Evolutionary conservation across 2,888 invertebrate genomes (phyloP), one percentile per base, ranked within the genome.

Genomic region (Protophormia terraenovae): DNA sequence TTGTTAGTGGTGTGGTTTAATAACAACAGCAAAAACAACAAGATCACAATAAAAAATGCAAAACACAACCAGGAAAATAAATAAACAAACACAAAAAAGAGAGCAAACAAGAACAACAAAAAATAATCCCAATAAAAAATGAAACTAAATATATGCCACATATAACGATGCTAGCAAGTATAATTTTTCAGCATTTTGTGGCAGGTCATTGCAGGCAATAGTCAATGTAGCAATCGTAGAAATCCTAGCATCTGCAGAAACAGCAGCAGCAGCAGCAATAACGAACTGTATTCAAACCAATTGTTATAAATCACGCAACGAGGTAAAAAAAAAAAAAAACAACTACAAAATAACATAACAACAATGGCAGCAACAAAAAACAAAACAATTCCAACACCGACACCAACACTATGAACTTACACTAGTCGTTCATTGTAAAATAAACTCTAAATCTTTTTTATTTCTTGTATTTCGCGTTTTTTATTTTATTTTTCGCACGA

Each of bases 291-390:
- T 77, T 69, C 62, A 77, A 81, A 85, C 14, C 84, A 86, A 87
- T 84, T 87, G 86, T 78, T 84, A 83, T 87, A 87, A 87, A 87
- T 87, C 87, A 87, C 86, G 75, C 64, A 84, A 72, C 77, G 75
- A 64, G 50, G 50, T 67, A 79, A 83, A 66, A 76, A 73, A 66
- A n/a, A n/a, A n/a, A n/a, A n/a, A n/a, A n/a, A n/a, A n/a, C n/a
- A n/a, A 8, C 50, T 41, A 53, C n/a, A 24, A 50, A 78, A 24
- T 22, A 24, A 69, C 53, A 35, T 53, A 58, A 22, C 45, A 27
- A 67, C 47, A 53, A 22, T 19, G 5, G 24, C 38, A 62, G 16
- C 58, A 60, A 8, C 19, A 35, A 53, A 29, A 16, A 3, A 78
- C 69, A 50, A 45, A 72, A 32, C 45, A 19, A 16, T 53, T 79